Conservation (phyloP, 2,113 vertebrate genomes). For the Xenopus tropicalis region DNA sequence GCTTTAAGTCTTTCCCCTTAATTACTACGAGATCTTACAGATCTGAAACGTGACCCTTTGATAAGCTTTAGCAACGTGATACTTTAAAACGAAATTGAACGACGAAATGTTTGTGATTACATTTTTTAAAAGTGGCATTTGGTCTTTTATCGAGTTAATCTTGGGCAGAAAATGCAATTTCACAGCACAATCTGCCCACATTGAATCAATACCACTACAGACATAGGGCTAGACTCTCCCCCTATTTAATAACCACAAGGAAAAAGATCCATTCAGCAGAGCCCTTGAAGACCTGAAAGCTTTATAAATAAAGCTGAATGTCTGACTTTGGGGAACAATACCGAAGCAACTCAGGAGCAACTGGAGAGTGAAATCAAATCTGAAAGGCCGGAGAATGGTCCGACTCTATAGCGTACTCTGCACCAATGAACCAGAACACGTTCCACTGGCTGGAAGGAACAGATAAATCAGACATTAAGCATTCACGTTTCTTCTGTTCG, state of each 20-base stretch:
- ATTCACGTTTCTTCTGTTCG: constrained; percentile 21
- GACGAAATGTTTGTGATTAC: constrained; percentile 23
- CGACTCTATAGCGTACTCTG: neutral
- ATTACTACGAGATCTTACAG: no score
- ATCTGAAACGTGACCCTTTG: no score
- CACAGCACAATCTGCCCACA: constrained; percentile 64
- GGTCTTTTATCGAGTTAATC: constrained; percentile 44
- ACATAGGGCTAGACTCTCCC: constrained; percentile 68
- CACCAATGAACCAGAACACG: constrained; percentile 15
- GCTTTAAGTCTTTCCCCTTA: no score
- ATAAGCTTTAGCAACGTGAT: no score
- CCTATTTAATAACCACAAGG: constrained; percentile 74
- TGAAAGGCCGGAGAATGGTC: constrained; percentile 5
- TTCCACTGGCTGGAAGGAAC: constrained; percentile 17
- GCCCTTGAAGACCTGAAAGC: constrained; percentile 52
- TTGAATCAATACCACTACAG: constrained; percentile 75
- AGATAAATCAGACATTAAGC: constrained; percentile 26
- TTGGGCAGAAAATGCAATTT: constrained; percentile 67
- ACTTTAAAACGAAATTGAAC: no score
- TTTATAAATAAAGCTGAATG: constrained; percentile 12
- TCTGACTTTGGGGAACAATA: constrained; percentile 13
- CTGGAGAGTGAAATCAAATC: constrained; percentile 7
- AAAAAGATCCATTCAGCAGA: constrained; percentile 70
- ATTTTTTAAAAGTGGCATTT: constrained; percentile 47
- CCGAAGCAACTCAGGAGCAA: constrained; percentile 19